Percentiles rank a stretch among this genome's conserved stretches.
Evolutionary conservation across 2,113 vertebrate genomes (phyloP).

Genomic region (Gambusia affinis): DNA sequence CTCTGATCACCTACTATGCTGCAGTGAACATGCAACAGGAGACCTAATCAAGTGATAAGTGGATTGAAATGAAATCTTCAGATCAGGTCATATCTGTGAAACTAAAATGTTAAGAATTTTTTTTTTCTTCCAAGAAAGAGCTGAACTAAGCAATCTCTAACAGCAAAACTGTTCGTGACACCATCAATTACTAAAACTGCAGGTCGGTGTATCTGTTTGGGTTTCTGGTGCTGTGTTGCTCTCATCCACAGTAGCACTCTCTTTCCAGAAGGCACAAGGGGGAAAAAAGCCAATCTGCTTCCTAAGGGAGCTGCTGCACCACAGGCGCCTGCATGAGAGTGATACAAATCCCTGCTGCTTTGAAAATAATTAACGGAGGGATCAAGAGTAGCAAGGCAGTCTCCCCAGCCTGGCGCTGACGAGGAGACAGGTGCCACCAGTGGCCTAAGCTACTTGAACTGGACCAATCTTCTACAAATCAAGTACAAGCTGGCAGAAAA

Average conservation of each 20-base stretch:
- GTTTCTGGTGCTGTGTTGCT: slow-evolving; percentile 43
- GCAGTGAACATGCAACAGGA: too few species aligned
- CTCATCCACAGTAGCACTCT: slow-evolving; percentile 52
- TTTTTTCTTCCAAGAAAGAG: too few species aligned
- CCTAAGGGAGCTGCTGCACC: slow-evolving; percentile 55
- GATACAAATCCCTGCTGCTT: slow-evolving; percentile 77
- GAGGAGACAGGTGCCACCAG: slow-evolving; percentile 80
- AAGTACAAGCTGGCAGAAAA: slow-evolving; percentile 29
- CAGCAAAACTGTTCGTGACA: not conserved
- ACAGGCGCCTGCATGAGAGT: slow-evolving; percentile 74
- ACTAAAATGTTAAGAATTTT: too few species aligned
- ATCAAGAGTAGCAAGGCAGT: slow-evolving; percentile 73
- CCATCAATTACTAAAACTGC: slow-evolving; percentile 28
- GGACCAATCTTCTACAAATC: slow-evolving; percentile 54
- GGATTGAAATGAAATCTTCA: too few species aligned
- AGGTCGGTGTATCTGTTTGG: slow-evolving; percentile 37
- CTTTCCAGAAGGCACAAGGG: slow-evolving; percentile 40
- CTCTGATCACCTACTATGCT: too few species aligned
- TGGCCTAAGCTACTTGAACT: slow-evolving; percentile 73
- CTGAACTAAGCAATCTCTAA: too few species aligned
- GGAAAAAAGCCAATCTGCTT: slow-evolving; percentile 56
- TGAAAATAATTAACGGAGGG: slow-evolving; percentile 80
- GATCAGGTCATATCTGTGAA: too few species aligned
- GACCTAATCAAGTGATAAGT: too few species aligned
- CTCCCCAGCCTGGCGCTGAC: slow-evolving; percentile 74